Evolutionary conservation across 2,888 invertebrate species (phyloP).

Genomic region (Aleiodes testaceus): DNA sequence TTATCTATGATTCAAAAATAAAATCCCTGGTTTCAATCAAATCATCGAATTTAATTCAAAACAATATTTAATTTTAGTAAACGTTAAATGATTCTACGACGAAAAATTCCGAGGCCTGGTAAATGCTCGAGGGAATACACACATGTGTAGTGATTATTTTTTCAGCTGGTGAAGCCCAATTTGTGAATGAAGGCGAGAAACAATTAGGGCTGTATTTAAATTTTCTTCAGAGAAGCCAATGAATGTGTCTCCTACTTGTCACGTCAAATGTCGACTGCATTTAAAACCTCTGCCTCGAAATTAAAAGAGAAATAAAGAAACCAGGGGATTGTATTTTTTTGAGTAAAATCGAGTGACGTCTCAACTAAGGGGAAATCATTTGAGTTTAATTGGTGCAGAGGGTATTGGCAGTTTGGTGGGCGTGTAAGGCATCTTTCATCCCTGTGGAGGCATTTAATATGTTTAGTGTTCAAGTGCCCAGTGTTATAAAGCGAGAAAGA

Average conservation of each 20-base stretch:
- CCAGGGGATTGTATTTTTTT: not conserved
- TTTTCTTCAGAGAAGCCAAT: slow-evolving; percentile 66
- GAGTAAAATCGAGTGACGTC: slow-evolving; percentile 25
- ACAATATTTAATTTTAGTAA: not conserved
- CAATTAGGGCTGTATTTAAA: slow-evolving; percentile 59
- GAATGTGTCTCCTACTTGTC: slow-evolving; percentile 44
- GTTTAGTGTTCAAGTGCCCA: not conserved
- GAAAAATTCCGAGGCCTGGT: slow-evolving; percentile 14
- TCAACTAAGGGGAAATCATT: slow-evolving; percentile 48
- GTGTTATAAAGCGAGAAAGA: slow-evolving; percentile 1
- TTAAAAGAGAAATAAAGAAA: not conserved
- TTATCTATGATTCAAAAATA: slow-evolving; percentile 1
- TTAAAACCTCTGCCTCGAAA: slow-evolving; percentile 7
- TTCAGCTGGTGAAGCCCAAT: slow-evolving; percentile 62
- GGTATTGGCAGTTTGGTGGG: slow-evolving; percentile 59
- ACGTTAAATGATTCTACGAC: not conserved
- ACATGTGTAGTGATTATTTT: slow-evolving; percentile 58
- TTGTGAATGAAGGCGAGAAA: slow-evolving; percentile 50
- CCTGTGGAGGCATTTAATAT: slow-evolving; percentile 33
- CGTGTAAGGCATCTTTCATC: slow-evolving; percentile 55
- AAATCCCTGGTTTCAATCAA: slow-evolving; percentile 22
- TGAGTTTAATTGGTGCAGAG: slow-evolving; percentile 51
- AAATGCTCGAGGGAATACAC: slow-evolving; percentile 5
- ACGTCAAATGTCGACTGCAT: slow-evolving; percentile 28
- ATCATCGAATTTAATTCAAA: not conserved